Base-by-base conservation (phyloP, 2,113 vertebrate genomes). In the Nettapus auritus region DNA sequence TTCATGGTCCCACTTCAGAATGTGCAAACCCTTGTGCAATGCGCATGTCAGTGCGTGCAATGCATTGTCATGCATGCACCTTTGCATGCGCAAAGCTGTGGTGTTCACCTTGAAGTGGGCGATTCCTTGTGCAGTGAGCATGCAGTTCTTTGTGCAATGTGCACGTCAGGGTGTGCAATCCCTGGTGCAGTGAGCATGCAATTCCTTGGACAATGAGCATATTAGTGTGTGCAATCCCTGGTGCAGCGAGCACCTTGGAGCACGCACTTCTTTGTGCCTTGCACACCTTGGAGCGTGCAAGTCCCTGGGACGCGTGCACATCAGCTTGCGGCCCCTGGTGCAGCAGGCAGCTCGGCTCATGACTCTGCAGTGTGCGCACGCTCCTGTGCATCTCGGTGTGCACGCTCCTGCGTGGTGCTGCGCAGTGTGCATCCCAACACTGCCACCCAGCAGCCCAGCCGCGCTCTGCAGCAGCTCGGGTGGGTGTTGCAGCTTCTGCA, bases 361-460 rank as follows among this genome's bases (percentile, higher is more conserved):
- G 7, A 11, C 12, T 26, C 21, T 31, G 5, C 9, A 28, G 16
- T 5, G 57, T 6, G 20, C 2, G 11, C 31, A 15, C 26, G 52
- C 23, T 4, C 9, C 77, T 23, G 60, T 40, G 40, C 69, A 59
- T 48, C 50, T 21, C 46, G 20, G 20, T 9, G 74, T 6, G 36
- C 3, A 17, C 3, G 8, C 53, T 17, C 9, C 70, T 23, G 59
- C 46, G 67, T 76, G 66, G 60, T 34, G 68, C 83, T 11, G 67
- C 1, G 34, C 84, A 19, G 42, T 70, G 93, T 28, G 92, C 95
- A 94, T 94, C 93, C 85, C 96, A 95, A 95, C 89, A 96, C 53
- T 76, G 70, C 96, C 96, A 48, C 95, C 96, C 91, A 97, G 96
- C 95, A 57, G 95, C 88, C 15, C 44, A 6, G 59, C 71, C 12